Conservation (phyloP, 2,888 invertebrate genomes). For the Gasteruption jaculator region DNA sequence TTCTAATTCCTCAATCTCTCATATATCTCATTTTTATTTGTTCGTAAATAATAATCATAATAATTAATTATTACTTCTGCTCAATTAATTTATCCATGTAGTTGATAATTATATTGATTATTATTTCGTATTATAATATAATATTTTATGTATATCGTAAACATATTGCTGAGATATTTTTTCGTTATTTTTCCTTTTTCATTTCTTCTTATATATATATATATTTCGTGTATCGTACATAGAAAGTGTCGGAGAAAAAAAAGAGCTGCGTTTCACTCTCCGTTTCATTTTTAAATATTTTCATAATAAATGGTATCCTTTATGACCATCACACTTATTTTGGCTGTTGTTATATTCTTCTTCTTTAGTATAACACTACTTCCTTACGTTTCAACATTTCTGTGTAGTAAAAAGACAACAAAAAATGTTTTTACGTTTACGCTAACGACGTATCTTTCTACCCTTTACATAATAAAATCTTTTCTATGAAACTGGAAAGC, state of each 20-base stretch:
- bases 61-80: too few species aligned
- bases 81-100: slow-evolving; percentile 5
- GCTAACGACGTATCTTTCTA: too few species aligned
- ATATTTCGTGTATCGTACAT: slow-evolving; percentile 41
- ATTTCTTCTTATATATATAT: too few species aligned
- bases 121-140: slow-evolving; percentile 11
- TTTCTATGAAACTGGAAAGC: too few species aligned
- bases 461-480: too few species aligned
- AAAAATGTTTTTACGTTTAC: too few species aligned
- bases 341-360: slow-evolving; percentile 2
- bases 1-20: slow-evolving; percentile 23
- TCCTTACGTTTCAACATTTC: background rate
- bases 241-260: slow-evolving; percentile 47
- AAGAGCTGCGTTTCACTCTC: slow-evolving; percentile 33
- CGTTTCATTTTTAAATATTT: background rate
- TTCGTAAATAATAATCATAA: too few species aligned
- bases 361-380: slow-evolving; percentile 3
- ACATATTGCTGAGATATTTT: slow-evolving; percentile 27
- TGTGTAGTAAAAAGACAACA: slow-evolving; percentile 8
- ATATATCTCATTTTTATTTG: slow-evolving; percentile 20
- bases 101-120: background rate
- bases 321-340: slow-evolving; percentile 1
- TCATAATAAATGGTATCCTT: background rate
- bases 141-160: slow-evolving; percentile 16
- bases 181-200: too few species aligned